Base-by-base conservation (phyloP, 1,140 invertebrate genomes). In the Ceratosolen fusciceps region DNA sequence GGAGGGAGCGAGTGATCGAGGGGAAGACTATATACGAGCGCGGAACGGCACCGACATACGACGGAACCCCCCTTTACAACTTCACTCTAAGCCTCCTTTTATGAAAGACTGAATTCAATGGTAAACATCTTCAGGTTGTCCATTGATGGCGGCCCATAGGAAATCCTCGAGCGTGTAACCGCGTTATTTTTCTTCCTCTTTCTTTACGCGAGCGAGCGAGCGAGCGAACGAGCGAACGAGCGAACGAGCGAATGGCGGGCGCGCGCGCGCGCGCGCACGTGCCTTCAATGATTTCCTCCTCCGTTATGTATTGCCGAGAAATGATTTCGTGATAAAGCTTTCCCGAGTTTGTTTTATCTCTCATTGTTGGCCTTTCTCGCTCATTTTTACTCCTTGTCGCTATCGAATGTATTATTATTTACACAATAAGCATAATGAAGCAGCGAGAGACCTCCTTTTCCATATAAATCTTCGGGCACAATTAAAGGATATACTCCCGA, bases 41-140 rank as follows among this genome's bases (percentile, higher is more conserved):
- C 29, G 16, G 26, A 72, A 9, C 5, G 60, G 60, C 31, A 65
- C 19, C 31, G 31, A 2, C 60, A 65, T 37, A 49, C 43, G 49
- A 49, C 43, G 49, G 43, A 43, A 52, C 54, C 56, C 37, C n/a
- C 19, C 24, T 74, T 73, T 74, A 74, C 72, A 62, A 62, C 56
- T 60, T 74, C 71, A 58, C 71, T 73, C 74, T 34, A 31, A 54
- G 74, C 39, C 24, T 67, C 39, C 43, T 52, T 75, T 67, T 49
- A 62, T 67, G 74, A 75, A 52, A 65, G 74, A 24, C 74, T 67
- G 58, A 75, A 52, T 75, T 67, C 60, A 75, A 34, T 65, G 74
- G 74, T 75, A 75, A 75, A 75, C 58, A 75, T 65, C 74, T 67
- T 75, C 58, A 52, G 29, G 74, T 75, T 67, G 58, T 24, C 72